Conservation (phyloP, 2,888 invertebrate genomes). For the Nephrotoma guestfalica region DNA sequence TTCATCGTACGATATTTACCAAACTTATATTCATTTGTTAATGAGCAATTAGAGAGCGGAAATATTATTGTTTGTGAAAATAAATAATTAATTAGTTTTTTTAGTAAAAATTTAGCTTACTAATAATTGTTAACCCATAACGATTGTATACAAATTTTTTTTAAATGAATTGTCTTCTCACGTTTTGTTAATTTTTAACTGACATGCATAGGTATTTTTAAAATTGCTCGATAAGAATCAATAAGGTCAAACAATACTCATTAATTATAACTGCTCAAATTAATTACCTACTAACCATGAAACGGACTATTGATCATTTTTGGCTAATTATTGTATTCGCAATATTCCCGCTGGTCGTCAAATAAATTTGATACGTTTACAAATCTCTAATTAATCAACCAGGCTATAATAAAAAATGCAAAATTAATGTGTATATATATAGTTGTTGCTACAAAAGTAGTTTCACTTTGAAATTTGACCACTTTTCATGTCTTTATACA, state of each 20-base stretch:
- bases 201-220: neutral
- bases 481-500: neutral
- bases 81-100: too few species aligned
- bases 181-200: neutral
- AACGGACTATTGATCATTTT: neutral
- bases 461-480: neutral
- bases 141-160: too few species aligned
- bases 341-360: neutral
- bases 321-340: neutral
- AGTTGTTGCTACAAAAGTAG: neutral
- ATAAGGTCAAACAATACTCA: neutral
- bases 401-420: neutral
- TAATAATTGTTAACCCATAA: too few species aligned
- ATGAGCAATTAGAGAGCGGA: too few species aligned
- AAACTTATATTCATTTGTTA: too few species aligned
- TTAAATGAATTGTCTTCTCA: too few species aligned
- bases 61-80: too few species aligned
- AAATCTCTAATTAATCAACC: neutral
- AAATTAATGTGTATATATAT: neutral
- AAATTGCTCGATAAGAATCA: neutral
- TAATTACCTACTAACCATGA: neutral
- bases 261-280: neutral
- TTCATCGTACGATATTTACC: too few species aligned
- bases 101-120: too few species aligned
- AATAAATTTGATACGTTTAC: neutral